Evolutionary conservation across 92 coral and sea anemone species (phyloP).

Genomic region (Heteractis magnifica): DNA sequence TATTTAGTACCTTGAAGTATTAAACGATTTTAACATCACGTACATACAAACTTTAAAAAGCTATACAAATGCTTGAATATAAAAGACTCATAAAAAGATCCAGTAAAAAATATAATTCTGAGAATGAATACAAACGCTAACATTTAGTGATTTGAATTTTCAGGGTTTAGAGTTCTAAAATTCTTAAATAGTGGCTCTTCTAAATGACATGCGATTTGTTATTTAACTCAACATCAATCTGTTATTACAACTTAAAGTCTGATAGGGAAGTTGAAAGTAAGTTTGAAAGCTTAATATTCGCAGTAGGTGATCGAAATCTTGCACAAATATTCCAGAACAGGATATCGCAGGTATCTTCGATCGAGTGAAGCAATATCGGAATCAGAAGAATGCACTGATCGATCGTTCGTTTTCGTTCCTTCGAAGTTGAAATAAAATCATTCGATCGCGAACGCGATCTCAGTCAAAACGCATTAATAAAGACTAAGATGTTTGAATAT

Average conservation of each 20-base stretch:
- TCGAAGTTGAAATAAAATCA: background rate
- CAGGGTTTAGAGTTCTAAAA: no score
- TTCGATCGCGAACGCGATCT: background rate
- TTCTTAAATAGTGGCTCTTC: background rate
- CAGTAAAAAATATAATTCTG: background rate
- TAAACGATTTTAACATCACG: background rate
- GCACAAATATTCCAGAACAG: background rate
- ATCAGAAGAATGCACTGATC: constrained; percentile 22
- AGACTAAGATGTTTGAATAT: background rate
- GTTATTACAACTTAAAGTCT: no score
- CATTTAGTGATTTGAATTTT: no score
- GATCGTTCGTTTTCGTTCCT: background rate
- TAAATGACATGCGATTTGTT: background rate
- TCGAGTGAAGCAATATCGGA: constrained; percentile 31
- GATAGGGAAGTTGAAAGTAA: background rate
- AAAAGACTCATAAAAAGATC: background rate
- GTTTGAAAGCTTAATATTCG: constrained; percentile 4
- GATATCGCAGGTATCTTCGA: background rate
- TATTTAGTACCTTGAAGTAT: background rate
- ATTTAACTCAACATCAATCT: no score
- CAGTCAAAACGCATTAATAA: background rate
- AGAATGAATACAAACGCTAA: no score
- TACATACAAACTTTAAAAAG: background rate
- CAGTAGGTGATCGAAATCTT: background rate
- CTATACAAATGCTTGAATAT: background rate